Percentiles rank a stretch among this genome's conserved stretches.
Conservation (phyloP, 1,140 invertebrate species). For the Acromyrmex charruanus region DNA sequence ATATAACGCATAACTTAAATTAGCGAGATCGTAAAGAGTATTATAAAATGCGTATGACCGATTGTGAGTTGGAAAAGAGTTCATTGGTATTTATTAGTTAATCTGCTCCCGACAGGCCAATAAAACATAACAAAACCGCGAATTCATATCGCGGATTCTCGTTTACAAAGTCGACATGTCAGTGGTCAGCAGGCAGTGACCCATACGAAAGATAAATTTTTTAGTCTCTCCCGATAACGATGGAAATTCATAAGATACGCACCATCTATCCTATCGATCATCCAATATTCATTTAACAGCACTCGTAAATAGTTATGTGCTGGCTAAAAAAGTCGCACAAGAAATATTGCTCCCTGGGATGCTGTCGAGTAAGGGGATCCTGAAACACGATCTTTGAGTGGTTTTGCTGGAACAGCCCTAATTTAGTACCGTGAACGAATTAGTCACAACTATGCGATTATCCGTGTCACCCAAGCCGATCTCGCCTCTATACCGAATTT, state of each 20-base stretch:
- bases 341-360: constrained; percentile 23
- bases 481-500: constrained; percentile 11
- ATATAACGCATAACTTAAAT: not conserved
- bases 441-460: constrained; percentile 52
- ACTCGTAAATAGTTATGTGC: not conserved
- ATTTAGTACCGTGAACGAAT: constrained; percentile 58
- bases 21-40: not conserved
- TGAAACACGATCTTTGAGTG: constrained; percentile 63
- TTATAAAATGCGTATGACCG: constrained; percentile 20
- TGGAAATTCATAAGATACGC: constrained; percentile 66
- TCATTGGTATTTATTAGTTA: constrained; percentile 56
- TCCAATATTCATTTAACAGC: not conserved
- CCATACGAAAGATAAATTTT: constrained; percentile 65
- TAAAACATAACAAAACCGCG: constrained; percentile 50
- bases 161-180: constrained; percentile 63
- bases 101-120: constrained; percentile 37
- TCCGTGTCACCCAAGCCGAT: constrained; percentile 9
- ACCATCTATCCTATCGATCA: constrained; percentile 45
- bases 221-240: constrained; percentile 55
- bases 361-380: constrained; percentile 36
- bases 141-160: constrained; percentile 63
- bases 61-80: constrained; percentile 32
- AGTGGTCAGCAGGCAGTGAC: constrained; percentile 61
- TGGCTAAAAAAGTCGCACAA: constrained; percentile 15
- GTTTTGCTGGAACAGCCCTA: constrained; percentile 15